Base-by-base conservation (phyloP, 2,888 invertebrate genomes). In the Sycophila texana region DNA sequence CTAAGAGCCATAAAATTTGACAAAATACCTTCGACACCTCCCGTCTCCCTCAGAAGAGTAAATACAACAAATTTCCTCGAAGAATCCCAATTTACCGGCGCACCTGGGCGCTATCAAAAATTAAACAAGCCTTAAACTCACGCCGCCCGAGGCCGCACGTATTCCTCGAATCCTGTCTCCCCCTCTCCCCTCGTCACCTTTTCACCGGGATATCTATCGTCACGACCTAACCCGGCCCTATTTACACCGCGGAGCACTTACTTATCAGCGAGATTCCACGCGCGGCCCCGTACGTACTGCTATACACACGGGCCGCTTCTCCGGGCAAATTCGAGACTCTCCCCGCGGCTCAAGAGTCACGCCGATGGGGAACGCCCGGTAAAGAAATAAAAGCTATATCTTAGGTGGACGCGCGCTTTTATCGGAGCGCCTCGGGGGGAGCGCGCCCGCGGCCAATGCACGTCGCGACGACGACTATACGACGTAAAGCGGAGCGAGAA, bases 81-180 rank as follows among this genome's bases (percentile, higher is more conserved):
- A 39, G 3, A 3, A 39, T 7, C 7, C 39, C 39, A 39, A 39
- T 39, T 39, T 83, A 83, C 83, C 83, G 83, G 84, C 26, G 26
- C 60, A 16, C 49, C 57, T 14, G 2, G 14, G 26, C 20, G 10
- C 60, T 57, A 61, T 72, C 57, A 61, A 72, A 72, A 72, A 22
- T 51, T 47, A 72, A 71, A 71, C 60, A 71, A 14, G 47, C 47
- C 12, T 26, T 26, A 26, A 26, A 26, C 26, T 10, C 12, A 18
- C 47, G 1, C 53, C 4, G 53, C 47, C 47, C 63, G 39, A 39
- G 39, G 39, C n/a, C n/a, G n/a, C 39, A 39, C 39, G 39, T 39
- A 18, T 63, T 63, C 63, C 47, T 63, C 47, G 63, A 63, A 63
- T 47, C 39, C 18, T 18, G 13, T 3, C 60, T 7, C 53, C 10